These are phyloP conservation scores for Xenopus borealis DNA, from an alignment of 2,113 vertebrate genomes.

Conservation along the genomic window DNA sequence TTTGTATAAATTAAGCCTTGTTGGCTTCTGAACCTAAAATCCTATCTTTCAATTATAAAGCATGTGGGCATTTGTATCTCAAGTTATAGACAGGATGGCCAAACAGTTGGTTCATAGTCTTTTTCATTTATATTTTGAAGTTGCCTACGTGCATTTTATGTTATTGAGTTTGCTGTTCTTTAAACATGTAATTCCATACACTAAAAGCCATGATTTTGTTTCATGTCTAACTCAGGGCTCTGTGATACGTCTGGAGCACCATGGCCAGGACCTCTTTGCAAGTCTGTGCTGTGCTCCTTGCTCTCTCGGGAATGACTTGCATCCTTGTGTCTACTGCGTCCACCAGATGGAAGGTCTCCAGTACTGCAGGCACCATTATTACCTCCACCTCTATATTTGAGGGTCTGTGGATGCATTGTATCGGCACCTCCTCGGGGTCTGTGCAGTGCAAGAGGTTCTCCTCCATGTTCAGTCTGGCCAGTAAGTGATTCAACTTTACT, in stretches of 20 bases:
- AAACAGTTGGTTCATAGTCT: no score
- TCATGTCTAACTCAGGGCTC: no score
- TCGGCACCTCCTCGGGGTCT: constrained; percentile 56
- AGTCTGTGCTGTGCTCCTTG: constrained; percentile 64
- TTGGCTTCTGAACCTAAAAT: no score
- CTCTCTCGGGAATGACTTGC: constrained; percentile 65
- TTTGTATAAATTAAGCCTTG: no score
- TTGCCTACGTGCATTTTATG: no score
- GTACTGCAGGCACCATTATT: constrained; percentile 46
- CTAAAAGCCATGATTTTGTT: not conserved
- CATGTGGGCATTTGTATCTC: no score
- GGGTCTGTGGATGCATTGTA: constrained; percentile 81
- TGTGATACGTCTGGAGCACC: not conserved
- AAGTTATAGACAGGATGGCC: no score
- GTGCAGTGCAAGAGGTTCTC: constrained; percentile 69
- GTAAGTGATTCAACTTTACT: constrained; percentile 57
- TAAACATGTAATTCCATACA: no score
- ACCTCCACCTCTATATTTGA: constrained; percentile 66
- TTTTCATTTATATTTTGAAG: no score
- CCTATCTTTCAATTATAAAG: no score
- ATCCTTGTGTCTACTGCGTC: constrained; percentile 66
- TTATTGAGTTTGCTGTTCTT: no score
- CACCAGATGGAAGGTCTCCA: constrained; percentile 66
- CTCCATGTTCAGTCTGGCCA: constrained; percentile 68
- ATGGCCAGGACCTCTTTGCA: constrained; percentile 62